phyloP scores from a whole-genome alignment of 2,888 invertebrate species.

The Hedya salicella region DNA sequence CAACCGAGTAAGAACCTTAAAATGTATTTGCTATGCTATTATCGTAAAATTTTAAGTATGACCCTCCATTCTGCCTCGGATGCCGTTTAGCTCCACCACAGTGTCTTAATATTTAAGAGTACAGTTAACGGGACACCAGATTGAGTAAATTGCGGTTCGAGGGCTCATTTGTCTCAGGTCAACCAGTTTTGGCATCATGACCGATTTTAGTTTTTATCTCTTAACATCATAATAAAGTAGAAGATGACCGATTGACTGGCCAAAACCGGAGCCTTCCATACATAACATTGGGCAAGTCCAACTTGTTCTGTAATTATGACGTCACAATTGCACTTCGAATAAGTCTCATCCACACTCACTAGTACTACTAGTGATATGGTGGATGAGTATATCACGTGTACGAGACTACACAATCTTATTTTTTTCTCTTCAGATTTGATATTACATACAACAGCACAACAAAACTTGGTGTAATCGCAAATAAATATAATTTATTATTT shows the following conservation, averaged over 20 bases:
- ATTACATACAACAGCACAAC: no score
- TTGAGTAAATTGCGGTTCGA: conserved; percentile 3
- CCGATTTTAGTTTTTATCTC: neutral
- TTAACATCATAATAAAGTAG: neutral
- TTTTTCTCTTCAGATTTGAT: no score
- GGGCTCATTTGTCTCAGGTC: neutral
- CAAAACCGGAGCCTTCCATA: neutral
- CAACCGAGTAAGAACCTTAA: conserved; percentile 9
- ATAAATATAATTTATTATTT: no score
- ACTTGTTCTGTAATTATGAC: neutral
- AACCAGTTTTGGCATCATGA: neutral
- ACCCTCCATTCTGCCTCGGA: neutral
- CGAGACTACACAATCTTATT: no score
- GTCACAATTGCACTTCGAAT: neutral
- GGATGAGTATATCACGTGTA: no score
- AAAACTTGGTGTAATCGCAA: no score
- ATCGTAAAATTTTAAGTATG: conserved; percentile 2
- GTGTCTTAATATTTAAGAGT: conserved; percentile 31
- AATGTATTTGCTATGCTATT: conserved; percentile 2
- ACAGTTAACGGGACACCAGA: conserved; percentile 24
- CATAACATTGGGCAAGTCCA: neutral
- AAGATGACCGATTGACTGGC: neutral
- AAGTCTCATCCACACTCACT: no score
- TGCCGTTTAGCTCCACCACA: neutral
- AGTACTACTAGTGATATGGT: no score